These are phyloP conservation scores for Papilio elwesi DNA, from an alignment of 2,888 invertebrate genomes.

Conservation along the genomic window DNA sequence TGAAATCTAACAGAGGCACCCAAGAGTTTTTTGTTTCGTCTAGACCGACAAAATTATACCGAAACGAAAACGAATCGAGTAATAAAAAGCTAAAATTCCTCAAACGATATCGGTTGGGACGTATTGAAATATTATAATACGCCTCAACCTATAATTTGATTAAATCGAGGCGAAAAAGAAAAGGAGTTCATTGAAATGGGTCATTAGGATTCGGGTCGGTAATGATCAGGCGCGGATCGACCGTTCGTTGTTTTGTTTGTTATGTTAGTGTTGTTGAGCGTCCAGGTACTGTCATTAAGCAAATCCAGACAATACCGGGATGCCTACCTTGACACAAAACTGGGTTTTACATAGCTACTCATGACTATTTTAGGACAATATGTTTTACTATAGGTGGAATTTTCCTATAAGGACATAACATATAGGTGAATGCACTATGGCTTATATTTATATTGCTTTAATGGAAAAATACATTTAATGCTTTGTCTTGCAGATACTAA, in stretches of 20 bases:
- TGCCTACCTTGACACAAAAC: slow-evolving; percentile 44
- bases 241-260: slow-evolving; percentile 75
- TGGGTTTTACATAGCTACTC: slow-evolving; percentile 36
- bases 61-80: slow-evolving; percentile 73
- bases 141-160: slow-evolving; percentile 83
- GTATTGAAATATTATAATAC: slow-evolving; percentile 83
- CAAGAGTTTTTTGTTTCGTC: slow-evolving; percentile 62
- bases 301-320: slow-evolving; percentile 51
- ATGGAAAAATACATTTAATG: no score
- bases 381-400: not conserved
- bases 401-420: not conserved
- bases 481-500: no score
- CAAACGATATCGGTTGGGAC: slow-evolving; percentile 76
- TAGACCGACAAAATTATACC: slow-evolving; percentile 77
- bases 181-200: slow-evolving; percentile 75
- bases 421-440: not conserved
- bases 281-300: slow-evolving; percentile 65
- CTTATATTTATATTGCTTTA: not conserved
- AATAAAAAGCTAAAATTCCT: slow-evolving; percentile 81
- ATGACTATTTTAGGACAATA: not conserved
- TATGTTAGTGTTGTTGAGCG: slow-evolving; percentile 63
- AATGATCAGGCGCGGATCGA: slow-evolving; percentile 74
- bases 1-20: slow-evolving; percentile 45
- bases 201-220: slow-evolving; percentile 81
- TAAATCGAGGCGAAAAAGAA: slow-evolving; percentile 78